Evolutionary conservation across 2,797 vertebrate genomes (phyloP), one percentile per base, ranked within the genome.

Genomic region (Uromys caudimaculatus): DNA sequence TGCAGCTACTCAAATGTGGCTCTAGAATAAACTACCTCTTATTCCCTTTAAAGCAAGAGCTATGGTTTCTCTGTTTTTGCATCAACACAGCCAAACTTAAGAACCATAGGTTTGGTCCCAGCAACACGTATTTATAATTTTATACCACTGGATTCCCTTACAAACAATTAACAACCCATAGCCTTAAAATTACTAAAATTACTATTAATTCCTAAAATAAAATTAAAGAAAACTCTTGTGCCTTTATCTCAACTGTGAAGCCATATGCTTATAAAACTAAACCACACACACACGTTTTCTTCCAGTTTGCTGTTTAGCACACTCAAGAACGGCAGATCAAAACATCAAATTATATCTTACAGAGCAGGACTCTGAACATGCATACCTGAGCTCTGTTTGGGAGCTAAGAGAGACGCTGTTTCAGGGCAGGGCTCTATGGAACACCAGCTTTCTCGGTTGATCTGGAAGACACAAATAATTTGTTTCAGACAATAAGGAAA

Each of bases 391-490:
- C 96, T 97, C 75, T 96, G 96, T 14, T 97, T 98, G 29, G 96
- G 96, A 76, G 98, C 93, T 97, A 99, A 93, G 3, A 98, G 96
- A 27, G 98, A 97, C 6, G 98, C 81, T 27, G 98, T 84, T 77
- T 98, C 95, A 0, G 98, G 91, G 93, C 98, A 98, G 0, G 99
- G 98, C 87, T 98, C 98, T 77, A 99, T 94, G 0, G 99, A 87
- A 81, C 99, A 99, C 98, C 99, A 99, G 87, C 98, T 98, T 96
- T 99, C 99, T 83, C 98, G 98, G 96, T 99, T 99, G 96, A 99
- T 99, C 99, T 99, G 97, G 50, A 97, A 95, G 95, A 52, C 50
- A 92, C n/a, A 79, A 50, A 76, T 35, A 77, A 23, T 2, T 32
- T n/a, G 47, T 19, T 85, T 93, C 8, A 98, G 73, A 96, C 0